Conservation (phyloP, 37 sponge, comb jelly and placozoan species). For the Tethya wilhelma region DNA sequence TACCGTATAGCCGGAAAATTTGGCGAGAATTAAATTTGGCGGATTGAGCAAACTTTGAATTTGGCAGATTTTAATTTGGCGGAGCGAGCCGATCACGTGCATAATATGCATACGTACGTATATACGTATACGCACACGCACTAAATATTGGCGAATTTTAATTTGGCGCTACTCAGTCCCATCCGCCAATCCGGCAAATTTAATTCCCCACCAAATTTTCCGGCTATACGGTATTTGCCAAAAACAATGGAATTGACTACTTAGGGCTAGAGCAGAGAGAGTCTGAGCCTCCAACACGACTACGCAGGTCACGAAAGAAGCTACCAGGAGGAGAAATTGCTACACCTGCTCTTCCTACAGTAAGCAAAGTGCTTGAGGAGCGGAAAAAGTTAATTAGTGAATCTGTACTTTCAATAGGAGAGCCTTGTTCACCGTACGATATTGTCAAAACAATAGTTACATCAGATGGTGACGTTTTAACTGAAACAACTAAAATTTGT, state of each 20-base stretch:
- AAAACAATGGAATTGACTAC: neutral
- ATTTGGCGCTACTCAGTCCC: no score
- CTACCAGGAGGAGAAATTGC: conserved; percentile 28
- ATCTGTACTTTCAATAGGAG: conserved; percentile 3
- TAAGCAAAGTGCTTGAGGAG: neutral
- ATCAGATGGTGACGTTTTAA: conserved; percentile 5
- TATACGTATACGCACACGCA: no score
- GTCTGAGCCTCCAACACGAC: conserved; percentile 5
- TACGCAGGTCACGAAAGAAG: conserved; percentile 3
- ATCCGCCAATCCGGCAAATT: no score
- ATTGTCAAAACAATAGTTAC: neutral
- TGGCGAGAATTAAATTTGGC: no score
- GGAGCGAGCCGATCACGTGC: no score
- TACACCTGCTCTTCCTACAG: conserved; percentile 15
- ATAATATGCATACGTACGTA: no score
- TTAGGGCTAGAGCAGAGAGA: neutral
- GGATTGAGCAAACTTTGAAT: no score
- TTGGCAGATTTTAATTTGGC: no score
- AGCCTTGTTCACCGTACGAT: conserved; percentile 4
- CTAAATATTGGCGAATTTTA: no score
- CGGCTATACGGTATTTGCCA: no score
- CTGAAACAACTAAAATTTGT: neutral
- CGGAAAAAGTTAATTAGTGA: neutral
- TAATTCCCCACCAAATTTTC: no score
- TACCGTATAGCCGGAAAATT: no score